These are phyloP conservation scores for Miltochrista miniata DNA, from an alignment of 2,888 invertebrate genomes.

Conservation along the genomic window DNA sequence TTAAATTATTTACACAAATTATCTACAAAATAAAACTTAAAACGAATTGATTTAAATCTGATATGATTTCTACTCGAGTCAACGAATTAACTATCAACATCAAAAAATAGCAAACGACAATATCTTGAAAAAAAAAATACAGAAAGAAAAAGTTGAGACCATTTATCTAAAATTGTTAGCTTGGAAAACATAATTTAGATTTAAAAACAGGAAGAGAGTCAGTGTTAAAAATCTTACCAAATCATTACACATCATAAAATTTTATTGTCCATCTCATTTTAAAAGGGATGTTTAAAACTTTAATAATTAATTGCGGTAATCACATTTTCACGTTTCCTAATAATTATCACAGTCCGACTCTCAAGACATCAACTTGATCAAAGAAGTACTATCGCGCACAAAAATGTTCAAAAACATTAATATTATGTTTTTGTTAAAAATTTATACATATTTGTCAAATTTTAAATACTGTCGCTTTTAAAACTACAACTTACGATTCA, in stretches of 20 bases:
- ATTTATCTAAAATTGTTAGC: background rate
- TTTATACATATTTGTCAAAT: slow-evolving; percentile 23
- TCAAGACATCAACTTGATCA: slow-evolving; percentile 15
- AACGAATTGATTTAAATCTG: slow-evolving; percentile 23
- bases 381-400: slow-evolving; percentile 1
- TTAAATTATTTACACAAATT: slow-evolving; percentile 31
- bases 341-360: slow-evolving; percentile 39
- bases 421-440: slow-evolving; percentile 22
- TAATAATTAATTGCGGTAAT: slow-evolving; percentile 55
- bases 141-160: background rate
- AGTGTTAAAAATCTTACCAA: slow-evolving; percentile 17
- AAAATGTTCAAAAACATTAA: slow-evolving; percentile 19
- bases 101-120: background rate
- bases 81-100: slow-evolving; percentile 9
- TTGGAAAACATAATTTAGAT: slow-evolving; percentile 5
- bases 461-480: slow-evolving; percentile 29
- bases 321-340: slow-evolving; percentile 57
- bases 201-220: slow-evolving; percentile 24
- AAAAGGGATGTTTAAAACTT: slow-evolving; percentile 41
- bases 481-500: slow-evolving; percentile 10
- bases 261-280: slow-evolving; percentile 48
- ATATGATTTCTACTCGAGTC: slow-evolving; percentile 29
- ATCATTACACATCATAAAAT: slow-evolving; percentile 5
- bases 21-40: slow-evolving; percentile 37
- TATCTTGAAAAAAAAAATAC: background rate